Percentiles rank a stretch among this genome's conserved stretches.
phyloP scores from a whole-genome alignment of 2,797 vertebrate genomes.

The Eutrigla gurnardus region DNA sequence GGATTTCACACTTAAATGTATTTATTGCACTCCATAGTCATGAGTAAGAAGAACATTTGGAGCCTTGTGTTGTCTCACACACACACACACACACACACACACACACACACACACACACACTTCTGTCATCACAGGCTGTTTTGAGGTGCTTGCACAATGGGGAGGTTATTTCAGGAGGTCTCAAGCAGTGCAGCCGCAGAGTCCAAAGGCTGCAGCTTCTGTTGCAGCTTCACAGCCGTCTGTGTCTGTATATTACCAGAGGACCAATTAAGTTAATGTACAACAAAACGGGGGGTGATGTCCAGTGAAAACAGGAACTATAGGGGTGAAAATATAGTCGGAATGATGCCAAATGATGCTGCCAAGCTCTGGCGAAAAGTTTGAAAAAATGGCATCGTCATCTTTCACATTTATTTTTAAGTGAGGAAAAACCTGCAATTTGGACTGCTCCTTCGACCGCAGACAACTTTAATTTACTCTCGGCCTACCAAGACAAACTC shows the following conservation, averaged over 20 bases:
- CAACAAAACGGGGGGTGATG: background rate
- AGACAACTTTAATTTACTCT: background rate
- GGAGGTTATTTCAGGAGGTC: slow-evolving; percentile 73
- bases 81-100: background rate
- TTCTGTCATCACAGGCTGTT: slow-evolving; percentile 68
- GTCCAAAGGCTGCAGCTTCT: slow-evolving; percentile 56
- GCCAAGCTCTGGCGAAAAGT: background rate
- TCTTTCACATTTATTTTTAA: slow-evolving; percentile 11
- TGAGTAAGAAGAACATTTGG: slow-evolving; percentile 21
- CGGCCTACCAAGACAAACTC: background rate
- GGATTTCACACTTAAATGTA: slow-evolving; percentile 1
- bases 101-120: slow-evolving; percentile 19
- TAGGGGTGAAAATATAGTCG: background rate
- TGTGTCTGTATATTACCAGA: slow-evolving; percentile 12
- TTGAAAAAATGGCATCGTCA: background rate
- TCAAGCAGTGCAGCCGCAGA: slow-evolving; percentile 59
- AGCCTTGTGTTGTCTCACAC: slow-evolving; percentile 32
- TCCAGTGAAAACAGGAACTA: background rate
- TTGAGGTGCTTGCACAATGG: slow-evolving; percentile 69
- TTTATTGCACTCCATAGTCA: slow-evolving; percentile 11
- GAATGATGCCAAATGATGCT: background rate
- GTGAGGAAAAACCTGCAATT: background rate
- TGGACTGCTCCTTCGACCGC: background rate
- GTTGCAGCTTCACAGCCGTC: slow-evolving; percentile 16
- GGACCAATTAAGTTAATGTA: background rate